These are phyloP conservation scores for Clarias gariepinus DNA, from an alignment of 2,113 vertebrate species.

Conservation along the genomic window DNA sequence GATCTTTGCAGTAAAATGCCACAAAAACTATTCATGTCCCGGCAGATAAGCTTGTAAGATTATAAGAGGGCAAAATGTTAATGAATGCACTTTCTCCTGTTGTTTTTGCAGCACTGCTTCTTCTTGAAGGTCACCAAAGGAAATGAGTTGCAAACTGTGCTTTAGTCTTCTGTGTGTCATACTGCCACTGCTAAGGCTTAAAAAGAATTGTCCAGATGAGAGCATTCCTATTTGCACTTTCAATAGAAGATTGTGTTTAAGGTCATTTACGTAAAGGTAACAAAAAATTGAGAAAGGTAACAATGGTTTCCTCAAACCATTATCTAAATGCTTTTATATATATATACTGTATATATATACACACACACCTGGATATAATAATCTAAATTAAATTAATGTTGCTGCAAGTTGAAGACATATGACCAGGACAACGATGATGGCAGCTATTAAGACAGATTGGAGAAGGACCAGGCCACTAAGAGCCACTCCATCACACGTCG, in stretches of 20 bases:
- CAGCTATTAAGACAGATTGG: slow-evolving; percentile 40
- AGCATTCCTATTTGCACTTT: neutral
- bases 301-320: slow-evolving; percentile 1
- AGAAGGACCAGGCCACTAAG: slow-evolving; percentile 17
- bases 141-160: slow-evolving; percentile 34
- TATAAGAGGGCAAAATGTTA: slow-evolving; percentile 36
- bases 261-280: neutral
- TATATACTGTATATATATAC: too few species aligned
- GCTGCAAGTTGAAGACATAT: slow-evolving; percentile 2
- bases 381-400: slow-evolving; percentile 1
- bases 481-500: slow-evolving; percentile 19
- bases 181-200: neutral
- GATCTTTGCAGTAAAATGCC: slow-evolving; percentile 26
- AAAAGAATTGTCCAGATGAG: neutral
- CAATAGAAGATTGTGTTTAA: neutral
- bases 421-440: neutral
- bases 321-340: neutral
- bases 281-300: neutral
- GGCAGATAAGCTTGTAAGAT: slow-evolving; percentile 15
- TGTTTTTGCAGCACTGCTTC: slow-evolving; percentile 33
- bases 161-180: neutral
- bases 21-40: slow-evolving; percentile 16
- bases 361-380: too few species aligned
- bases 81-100: slow-evolving; percentile 49
- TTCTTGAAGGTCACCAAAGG: slow-evolving; percentile 54